A percentile compares a stretch with the other conserved stretches of the same genome.
These are phyloP conservation scores for Lethenteron camtschaticum DNA, from an alignment of 2,113 vertebrate genomes.

Conservation along the genomic window DNA sequence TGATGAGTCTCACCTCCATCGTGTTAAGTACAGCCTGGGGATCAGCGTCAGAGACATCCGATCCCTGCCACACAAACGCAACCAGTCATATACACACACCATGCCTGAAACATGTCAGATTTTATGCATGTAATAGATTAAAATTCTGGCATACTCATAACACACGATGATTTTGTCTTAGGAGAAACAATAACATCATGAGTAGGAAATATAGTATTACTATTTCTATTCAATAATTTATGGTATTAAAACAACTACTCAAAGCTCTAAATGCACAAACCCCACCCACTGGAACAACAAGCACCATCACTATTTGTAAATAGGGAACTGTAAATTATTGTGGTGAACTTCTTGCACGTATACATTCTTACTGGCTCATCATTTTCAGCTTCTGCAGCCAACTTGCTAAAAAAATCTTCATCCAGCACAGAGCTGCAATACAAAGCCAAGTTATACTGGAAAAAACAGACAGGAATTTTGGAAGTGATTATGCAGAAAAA, in stretches of 20 bases:
- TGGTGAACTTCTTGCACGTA: background rate
- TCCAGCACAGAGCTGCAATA: slow-evolving; percentile 21
- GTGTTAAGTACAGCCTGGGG: slow-evolving; percentile 26
- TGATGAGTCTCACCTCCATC: slow-evolving; percentile 24
- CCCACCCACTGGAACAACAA: background rate
- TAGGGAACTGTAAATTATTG: background rate
- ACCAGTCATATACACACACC: slow-evolving; percentile 11
- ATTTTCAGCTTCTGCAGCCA: slow-evolving; percentile 19
- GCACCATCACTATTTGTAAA: background rate
- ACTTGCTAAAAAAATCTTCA: slow-evolving; percentile 27
- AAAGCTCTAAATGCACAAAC: background rate
- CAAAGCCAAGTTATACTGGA: background rate
- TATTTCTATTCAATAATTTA: background rate
- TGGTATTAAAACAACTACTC: slow-evolving; percentile 12
- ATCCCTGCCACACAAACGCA: slow-evolving; percentile 17
- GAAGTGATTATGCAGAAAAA: too few relatives aligned
- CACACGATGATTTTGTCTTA: background rate
- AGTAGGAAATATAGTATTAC: too few relatives aligned
- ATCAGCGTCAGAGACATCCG: slow-evolving; percentile 22
- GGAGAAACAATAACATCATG: background rate
- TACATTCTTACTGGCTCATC: slow-evolving; percentile 22
- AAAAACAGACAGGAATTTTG: too few relatives aligned
- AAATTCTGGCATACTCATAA: background rate
- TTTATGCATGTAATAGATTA: too few relatives aligned
- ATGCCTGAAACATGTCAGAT: background rate